These are phyloP conservation scores for Reinhardtius hippoglossoides DNA, from an alignment of 2,113 vertebrate genomes.

Conservation along the genomic window DNA sequence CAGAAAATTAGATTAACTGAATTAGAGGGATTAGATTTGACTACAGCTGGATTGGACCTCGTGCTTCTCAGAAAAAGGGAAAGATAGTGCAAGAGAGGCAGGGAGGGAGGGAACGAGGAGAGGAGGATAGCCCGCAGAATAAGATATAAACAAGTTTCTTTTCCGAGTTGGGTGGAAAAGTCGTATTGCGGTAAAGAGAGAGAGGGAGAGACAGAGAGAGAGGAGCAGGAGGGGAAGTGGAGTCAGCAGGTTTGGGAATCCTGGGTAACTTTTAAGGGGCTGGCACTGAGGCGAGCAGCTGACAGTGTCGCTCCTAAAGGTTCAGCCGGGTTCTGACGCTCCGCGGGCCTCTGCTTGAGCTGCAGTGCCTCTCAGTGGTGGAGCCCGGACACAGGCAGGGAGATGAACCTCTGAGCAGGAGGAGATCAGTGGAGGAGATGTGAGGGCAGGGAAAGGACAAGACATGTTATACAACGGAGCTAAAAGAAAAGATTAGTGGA, in stretches of 20 bases:
- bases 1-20: slow-evolving; percentile 77
- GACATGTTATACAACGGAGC: neutral
- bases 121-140: slow-evolving; percentile 30
- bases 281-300: slow-evolving; percentile 64
- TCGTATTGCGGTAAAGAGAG: slow-evolving; percentile 66
- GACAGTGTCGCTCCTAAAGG: slow-evolving; percentile 48
- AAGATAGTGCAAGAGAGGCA: neutral
- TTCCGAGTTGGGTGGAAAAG: slow-evolving; percentile 58
- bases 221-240: slow-evolving; percentile 55
- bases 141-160: slow-evolving; percentile 61
- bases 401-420: neutral
- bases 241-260: slow-evolving; percentile 80
- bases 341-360: slow-evolving; percentile 44
- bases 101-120: neutral
- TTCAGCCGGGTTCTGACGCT: slow-evolving; percentile 48
- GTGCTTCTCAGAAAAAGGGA: slow-evolving; percentile 53
- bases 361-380: slow-evolving; percentile 76
- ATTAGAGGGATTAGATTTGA: slow-evolving; percentile 79
- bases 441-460: slow-evolving; percentile 2
- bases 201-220: slow-evolving; percentile 20
- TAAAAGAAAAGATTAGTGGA: neutral
- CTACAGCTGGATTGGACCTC: slow-evolving; percentile 64
- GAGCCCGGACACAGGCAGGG: neutral
- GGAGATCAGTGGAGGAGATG: neutral
- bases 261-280: slow-evolving; percentile 71